Conservation (phyloP, 2,113 vertebrate species). For the Phrynocephalus versicolor region DNA sequence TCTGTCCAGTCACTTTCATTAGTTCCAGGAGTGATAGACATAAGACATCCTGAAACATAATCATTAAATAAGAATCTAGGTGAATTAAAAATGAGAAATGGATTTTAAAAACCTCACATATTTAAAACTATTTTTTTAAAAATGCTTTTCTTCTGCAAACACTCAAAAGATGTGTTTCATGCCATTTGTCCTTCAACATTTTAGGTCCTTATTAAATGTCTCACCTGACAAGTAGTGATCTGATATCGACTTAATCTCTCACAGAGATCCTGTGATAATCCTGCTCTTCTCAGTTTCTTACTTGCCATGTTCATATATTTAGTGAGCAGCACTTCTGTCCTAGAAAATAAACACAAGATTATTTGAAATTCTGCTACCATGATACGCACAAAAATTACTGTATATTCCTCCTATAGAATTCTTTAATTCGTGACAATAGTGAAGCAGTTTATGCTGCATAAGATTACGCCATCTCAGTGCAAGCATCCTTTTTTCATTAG, state of each 20-base stretch:
- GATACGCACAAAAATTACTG: not conserved
- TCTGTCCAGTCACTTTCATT: conserved; percentile 80
- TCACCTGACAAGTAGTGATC: conserved; percentile 81
- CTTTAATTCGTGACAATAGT: not conserved
- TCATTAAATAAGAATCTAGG: not conserved
- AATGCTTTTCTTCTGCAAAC: conserved; percentile 23
- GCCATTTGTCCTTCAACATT: not conserved
- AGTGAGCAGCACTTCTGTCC: conserved; percentile 14
- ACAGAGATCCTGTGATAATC: conserved; percentile 77
- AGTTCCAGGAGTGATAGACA: conserved; percentile 79
- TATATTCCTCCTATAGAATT: not conserved
- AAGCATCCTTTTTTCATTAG: not conserved
- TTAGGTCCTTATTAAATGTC: conserved; percentile 34
- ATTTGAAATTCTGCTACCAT: not conserved
- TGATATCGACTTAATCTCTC: conserved; percentile 78
- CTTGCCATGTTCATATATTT: conserved; percentile 68
- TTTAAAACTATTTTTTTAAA: conserved; percentile 19
- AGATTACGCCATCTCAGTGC: too few species aligned
- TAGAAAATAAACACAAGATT: not conserved
- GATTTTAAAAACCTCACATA: not conserved
- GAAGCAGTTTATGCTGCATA: not conserved
- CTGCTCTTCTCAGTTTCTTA: conserved; percentile 80
- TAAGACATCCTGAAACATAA: conserved; percentile 77
- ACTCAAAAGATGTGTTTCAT: not conserved
- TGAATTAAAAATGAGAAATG: not conserved